These are phyloP conservation scores for Peromyscus polionotus DNA, from an alignment of 2,113 vertebrate genomes.

Conservation along the genomic window DNA sequence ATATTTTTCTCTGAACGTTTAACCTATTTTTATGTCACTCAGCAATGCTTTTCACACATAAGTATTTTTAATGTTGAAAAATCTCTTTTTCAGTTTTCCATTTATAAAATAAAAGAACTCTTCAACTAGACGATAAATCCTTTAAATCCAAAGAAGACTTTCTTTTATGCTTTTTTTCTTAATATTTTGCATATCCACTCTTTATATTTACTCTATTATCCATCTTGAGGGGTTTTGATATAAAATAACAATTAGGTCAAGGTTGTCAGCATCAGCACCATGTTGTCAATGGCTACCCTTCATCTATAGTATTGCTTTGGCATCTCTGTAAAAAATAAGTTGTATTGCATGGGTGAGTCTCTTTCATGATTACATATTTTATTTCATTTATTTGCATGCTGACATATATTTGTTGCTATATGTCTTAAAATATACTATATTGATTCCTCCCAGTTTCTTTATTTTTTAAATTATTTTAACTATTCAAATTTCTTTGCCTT, in stretches of 20 bases:
- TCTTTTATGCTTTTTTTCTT: neutral
- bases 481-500: neutral
- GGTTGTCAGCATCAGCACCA: neutral
- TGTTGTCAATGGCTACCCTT: neutral
- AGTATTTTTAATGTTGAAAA: neutral
- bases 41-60: neutral
- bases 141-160: neutral
- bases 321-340: neutral
- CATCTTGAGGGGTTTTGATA: neutral
- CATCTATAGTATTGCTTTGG: neutral
- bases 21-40: neutral
- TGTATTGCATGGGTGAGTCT: neutral
- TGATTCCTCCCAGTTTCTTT: neutral
- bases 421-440: neutral
- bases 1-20: neutral
- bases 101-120: neutral
- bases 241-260: neutral
- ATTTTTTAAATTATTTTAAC: neutral
- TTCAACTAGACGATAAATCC: neutral
- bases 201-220: neutral
- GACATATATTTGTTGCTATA: neutral
- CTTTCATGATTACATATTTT: neutral
- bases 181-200: neutral
- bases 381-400: neutral
- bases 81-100: neutral